Evolutionary conservation across 2,888 invertebrate genomes (phyloP).

Genomic region (Morpho achilles): DNA sequence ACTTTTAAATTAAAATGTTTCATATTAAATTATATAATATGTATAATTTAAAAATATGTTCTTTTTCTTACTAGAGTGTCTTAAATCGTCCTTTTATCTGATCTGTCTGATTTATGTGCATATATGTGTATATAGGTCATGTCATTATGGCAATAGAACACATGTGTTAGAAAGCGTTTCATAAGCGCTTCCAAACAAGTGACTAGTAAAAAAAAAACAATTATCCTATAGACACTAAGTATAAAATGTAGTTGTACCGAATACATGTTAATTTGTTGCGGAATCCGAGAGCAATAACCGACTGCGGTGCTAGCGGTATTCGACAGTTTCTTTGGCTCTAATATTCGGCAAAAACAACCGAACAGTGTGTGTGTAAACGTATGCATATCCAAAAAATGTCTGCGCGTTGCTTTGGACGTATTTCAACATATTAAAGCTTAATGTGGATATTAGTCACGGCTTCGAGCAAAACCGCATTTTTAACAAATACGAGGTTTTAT

Average conservation of each 20-base stretch:
- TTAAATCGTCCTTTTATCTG: neutral
- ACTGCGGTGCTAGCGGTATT: constrained; percentile 72
- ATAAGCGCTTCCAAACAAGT: constrained; percentile 25
- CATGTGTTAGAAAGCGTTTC: constrained; percentile 26
- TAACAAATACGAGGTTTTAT: constrained; percentile 13
- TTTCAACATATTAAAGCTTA: constrained; percentile 62
- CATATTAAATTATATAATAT: too few relatives aligned
- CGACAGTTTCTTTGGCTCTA: constrained; percentile 70
- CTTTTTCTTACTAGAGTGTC: too few relatives aligned
- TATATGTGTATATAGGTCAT: constrained; percentile 12
- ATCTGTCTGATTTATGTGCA: neutral
- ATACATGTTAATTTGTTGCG: constrained; percentile 80
- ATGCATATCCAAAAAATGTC: constrained; percentile 43
- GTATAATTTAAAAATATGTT: too few relatives aligned
- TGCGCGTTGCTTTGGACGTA: constrained; percentile 48
- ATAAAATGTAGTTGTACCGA: constrained; percentile 74
- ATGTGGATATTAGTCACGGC: constrained; percentile 52
- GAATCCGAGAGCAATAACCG: constrained; percentile 79
- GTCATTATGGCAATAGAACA: constrained; percentile 16
- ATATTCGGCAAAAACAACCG: constrained; percentile 71
- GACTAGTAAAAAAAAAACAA: constrained; percentile 40
- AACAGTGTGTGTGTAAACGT: constrained; percentile 41
- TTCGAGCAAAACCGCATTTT: constrained; percentile 25
- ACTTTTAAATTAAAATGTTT: too few relatives aligned
- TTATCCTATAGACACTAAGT: constrained; percentile 64